A percentile compares a stretch with the other conserved stretches of the same genome.
Conservation (phyloP, 2,113 vertebrate genomes). For the Stigmatopora nigra region DNA sequence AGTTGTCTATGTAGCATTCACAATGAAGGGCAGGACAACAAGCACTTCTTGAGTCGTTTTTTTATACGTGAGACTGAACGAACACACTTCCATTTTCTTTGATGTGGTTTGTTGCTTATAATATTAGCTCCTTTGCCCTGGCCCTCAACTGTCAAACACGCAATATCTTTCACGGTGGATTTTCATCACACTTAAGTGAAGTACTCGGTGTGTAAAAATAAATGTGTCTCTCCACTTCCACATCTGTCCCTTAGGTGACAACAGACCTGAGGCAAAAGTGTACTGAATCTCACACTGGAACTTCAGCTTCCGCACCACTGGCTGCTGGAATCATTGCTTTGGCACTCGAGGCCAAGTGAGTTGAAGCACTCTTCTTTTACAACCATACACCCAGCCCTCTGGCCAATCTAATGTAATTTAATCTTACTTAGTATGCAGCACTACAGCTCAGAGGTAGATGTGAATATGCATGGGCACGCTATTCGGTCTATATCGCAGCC, state of each 20-base stretch:
- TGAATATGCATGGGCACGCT: background rate
- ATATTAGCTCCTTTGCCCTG: constrained; percentile 4
- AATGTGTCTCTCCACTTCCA: constrained; percentile 10
- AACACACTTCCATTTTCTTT: constrained; percentile 7
- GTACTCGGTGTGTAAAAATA: constrained; percentile 24
- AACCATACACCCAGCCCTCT: background rate
- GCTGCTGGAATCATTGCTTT: constrained; percentile 71
- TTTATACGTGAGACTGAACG: constrained; percentile 29
- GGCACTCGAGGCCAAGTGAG: constrained; percentile 71
- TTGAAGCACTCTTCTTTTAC: constrained; percentile 13
- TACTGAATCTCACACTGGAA: constrained; percentile 71
- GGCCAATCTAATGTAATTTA: background rate
- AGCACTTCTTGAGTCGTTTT: background rate
- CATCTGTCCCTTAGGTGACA: constrained; percentile 61
- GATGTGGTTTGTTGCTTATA: constrained; percentile 8
- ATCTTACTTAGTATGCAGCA: constrained; percentile 6
- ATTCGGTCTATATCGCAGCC: constrained; percentile 35
- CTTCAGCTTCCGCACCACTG: constrained; percentile 68
- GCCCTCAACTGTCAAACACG: constrained; percentile 8
- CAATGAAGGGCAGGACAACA: background rate
- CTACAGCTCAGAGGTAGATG: background rate
- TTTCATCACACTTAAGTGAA: constrained; percentile 20
- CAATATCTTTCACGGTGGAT: constrained; percentile 7
- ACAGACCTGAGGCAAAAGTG: constrained; percentile 72
- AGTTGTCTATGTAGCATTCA: background rate